Percentiles rank a stretch among this genome's conserved stretches.
These are phyloP conservation scores for Pipistrellus kuhlii DNA, from an alignment of 2,797 vertebrate species.

Conservation along the genomic window DNA sequence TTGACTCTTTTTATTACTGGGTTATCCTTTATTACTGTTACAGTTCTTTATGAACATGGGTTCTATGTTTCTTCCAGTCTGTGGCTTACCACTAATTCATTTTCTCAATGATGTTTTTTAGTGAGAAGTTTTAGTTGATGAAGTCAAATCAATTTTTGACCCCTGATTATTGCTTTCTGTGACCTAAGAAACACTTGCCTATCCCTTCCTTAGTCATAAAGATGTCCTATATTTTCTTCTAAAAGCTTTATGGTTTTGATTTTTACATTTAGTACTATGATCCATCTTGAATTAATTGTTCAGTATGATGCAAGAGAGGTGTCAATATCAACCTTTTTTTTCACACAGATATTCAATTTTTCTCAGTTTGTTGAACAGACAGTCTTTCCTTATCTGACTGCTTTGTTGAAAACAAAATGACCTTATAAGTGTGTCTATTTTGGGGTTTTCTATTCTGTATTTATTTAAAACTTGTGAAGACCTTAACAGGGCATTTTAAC, in stretches of 20 bases:
- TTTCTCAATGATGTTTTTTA: constrained; percentile 46
- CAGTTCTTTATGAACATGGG: not conserved
- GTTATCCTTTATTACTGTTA: not conserved
- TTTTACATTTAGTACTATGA: constrained; percentile 1
- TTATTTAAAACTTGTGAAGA: constrained; percentile 24
- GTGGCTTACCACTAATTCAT: not conserved
- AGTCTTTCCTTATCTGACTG: not conserved
- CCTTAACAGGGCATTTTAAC: not conserved
- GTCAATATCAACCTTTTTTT: not conserved
- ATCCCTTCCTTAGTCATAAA: not conserved
- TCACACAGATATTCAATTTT: not conserved
- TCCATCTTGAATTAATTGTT: not conserved
- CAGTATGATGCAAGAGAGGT: not conserved
- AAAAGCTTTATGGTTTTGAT: not conserved
- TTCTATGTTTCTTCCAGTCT: constrained; percentile 9
- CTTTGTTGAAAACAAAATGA: constrained; percentile 17
- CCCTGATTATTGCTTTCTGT: not conserved
- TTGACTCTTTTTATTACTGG: not conserved
- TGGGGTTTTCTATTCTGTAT: not conserved
- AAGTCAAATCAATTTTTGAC: constrained; percentile 7
- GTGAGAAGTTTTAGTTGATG: constrained; percentile 1
- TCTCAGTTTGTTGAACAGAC: not conserved
- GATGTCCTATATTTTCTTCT: not conserved
- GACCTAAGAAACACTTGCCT: not conserved
- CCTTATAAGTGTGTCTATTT: not conserved